A percentile compares a stretch with the other conserved stretches of the same genome.
These are phyloP conservation scores for Lipophrys pholis DNA, from an alignment of 2,113 vertebrate genomes.

Conservation along the genomic window DNA sequence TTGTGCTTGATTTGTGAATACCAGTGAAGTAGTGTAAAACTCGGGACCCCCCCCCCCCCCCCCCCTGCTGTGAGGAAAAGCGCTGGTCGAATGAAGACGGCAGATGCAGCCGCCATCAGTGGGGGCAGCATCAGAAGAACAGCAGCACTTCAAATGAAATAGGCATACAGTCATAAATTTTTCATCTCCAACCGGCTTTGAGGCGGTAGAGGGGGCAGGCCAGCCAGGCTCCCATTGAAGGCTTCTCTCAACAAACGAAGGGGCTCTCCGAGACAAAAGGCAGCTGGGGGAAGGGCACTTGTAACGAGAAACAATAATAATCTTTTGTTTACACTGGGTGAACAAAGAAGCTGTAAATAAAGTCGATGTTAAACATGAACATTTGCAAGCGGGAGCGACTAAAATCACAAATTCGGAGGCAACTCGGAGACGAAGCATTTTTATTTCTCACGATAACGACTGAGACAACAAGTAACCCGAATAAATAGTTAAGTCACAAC, in stretches of 20 bases:
- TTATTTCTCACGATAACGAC: conserved; percentile 10
- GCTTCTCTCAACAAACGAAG: conserved; percentile 73
- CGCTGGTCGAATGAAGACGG: conserved; percentile 57
- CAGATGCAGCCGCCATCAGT: conserved; percentile 76
- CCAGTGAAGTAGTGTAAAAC: conserved; percentile 42
- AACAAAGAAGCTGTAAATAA: conserved; percentile 64
- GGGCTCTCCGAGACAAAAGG: conserved; percentile 71
- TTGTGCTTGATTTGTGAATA: conserved; percentile 59
- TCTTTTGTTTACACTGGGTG: conserved; percentile 71
- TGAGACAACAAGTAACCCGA: conserved; percentile 13
- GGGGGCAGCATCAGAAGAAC: conserved; percentile 78
- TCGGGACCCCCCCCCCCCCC: conserved; percentile 31
- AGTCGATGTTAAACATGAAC: conserved; percentile 35
- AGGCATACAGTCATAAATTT: conserved; percentile 84
- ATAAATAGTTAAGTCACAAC: background rate
- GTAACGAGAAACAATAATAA: conserved; percentile 72
- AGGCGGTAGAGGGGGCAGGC: conserved; percentile 75
- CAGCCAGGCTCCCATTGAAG: conserved; percentile 60
- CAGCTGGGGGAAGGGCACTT: conserved; percentile 61
- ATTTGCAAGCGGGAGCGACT: conserved; percentile 15
- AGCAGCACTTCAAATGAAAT: conserved; percentile 82
- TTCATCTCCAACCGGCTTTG: conserved; percentile 84
- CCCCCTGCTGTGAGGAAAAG: conserved; percentile 68
- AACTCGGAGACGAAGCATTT: conserved; percentile 7
- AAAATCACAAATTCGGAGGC: conserved; percentile 23